phyloP scores from a whole-genome alignment of 2,113 vertebrate species.

The Sphaerodactylus townsendi region DNA sequence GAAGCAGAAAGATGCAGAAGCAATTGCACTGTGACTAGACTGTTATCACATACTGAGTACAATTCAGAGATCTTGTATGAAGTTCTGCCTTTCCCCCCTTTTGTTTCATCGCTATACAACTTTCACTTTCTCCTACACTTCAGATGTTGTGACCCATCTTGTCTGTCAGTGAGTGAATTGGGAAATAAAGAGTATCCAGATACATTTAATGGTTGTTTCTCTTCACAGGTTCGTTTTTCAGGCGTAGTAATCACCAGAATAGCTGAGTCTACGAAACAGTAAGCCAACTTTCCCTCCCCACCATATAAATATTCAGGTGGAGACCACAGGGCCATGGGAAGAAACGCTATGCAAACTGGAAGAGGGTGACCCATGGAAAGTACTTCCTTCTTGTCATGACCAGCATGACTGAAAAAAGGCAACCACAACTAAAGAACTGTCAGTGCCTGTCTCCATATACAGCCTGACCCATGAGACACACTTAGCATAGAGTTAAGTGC shows the following conservation, averaged over 20 bases:
- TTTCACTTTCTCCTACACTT: background rate
- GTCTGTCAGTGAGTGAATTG: background rate
- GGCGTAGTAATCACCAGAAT: too few species aligned
- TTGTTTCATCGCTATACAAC: background rate
- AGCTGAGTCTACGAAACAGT: background rate
- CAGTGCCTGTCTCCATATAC: background rate
- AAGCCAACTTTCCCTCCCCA: background rate
- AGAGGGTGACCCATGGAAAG: background rate
- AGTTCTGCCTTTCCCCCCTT: background rate
- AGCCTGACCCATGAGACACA: background rate
- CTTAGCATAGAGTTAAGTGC: too few species aligned
- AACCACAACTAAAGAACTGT: background rate
- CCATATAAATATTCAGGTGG: background rate
- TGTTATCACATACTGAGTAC: background rate
- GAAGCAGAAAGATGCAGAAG: background rate
- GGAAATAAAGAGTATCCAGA: background rate
- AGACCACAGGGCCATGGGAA: background rate
- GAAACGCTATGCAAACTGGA: background rate
- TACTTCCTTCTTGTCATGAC: background rate
- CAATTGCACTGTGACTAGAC: background rate
- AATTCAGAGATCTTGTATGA: background rate
- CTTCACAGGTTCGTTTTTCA: background rate
- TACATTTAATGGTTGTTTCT: background rate
- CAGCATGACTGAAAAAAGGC: background rate
- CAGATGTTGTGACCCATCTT: background rate